Evolutionary conservation across 2,797 vertebrate genomes (phyloP).

Genomic region (Neopelma chrysocephalum): DNA sequence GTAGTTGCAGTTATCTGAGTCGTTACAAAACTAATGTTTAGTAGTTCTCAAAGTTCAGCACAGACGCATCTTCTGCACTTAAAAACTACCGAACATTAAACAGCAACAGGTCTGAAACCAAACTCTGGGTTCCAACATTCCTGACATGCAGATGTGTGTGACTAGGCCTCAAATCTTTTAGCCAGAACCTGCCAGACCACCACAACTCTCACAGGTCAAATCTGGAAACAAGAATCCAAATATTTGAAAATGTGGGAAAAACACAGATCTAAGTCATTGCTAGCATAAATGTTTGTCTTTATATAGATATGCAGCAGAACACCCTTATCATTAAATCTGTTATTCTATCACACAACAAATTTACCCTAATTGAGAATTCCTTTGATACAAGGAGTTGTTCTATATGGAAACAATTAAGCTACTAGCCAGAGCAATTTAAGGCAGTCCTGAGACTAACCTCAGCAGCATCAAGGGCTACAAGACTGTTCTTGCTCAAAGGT

Average conservation of each 20-base stretch:
- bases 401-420: slow-evolving; percentile 51
- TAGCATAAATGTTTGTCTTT: slow-evolving; percentile 31
- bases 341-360: slow-evolving; percentile 30
- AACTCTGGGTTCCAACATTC: not conserved
- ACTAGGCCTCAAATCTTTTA: not conserved
- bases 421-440: slow-evolving; percentile 36
- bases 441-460: slow-evolving; percentile 5
- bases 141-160: not conserved
- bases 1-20: not conserved
- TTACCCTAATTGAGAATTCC: slow-evolving; percentile 19
- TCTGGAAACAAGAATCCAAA: not conserved
- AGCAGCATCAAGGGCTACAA: not conserved
- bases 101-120: not conserved
- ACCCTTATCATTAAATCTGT: slow-evolving; percentile 32
- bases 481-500: slow-evolving; percentile 9
- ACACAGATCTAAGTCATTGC: not conserved
- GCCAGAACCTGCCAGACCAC: not conserved
- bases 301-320: not conserved
- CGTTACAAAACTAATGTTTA: not conserved
- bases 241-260: not conserved
- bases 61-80: not conserved
- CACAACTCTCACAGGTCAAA: not conserved
- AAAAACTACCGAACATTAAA: not conserved
- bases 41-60: not conserved
- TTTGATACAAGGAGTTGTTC: slow-evolving; percentile 34